Evolutionary conservation across 2,888 invertebrate genomes (phyloP), one percentile per base, ranked within the genome.

Genomic region (Mythimna loreyi): DNA sequence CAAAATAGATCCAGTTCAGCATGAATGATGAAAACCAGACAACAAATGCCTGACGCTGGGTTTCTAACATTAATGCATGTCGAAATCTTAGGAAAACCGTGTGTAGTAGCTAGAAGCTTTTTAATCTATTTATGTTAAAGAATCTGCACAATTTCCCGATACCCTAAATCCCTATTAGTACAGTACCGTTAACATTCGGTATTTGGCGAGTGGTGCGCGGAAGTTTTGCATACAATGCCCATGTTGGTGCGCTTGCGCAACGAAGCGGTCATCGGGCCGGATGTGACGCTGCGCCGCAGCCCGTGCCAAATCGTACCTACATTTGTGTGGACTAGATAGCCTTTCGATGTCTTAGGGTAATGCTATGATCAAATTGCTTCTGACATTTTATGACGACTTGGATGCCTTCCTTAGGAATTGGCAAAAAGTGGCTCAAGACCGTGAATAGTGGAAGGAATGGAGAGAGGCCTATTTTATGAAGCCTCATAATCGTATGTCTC

Each of bases 141-240:
- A 61, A 53, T 59, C 9, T 52, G n/a, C 33, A 30, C 60, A 30
- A 62, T 50, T 58, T 72, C 57, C 53, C 57, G 28, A 70, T 63
- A 70, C 47, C 64, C 68, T 70, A 67, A 76, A 76, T 74, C 69
- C 72, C 60, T 80, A 81, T 78, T 85, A 83, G 77, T 75, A 75
- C 57, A 80, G 72, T 90, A 87, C 91, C 89, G 91, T 90, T 91
- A 91, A 76, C 74, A 81, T 82, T 90, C 88, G 91, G 92, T 91
- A 92, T 94, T 94, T 91, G 93, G 92, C 90, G 86, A 87, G 84
- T 82, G 86, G 83, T 86, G 88, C 87, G 86, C 87, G 78, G 70
- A 76, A 87, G 90, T 91, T 95, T 96, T 93, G 94, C 95, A 95
- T 95, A 96, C 95, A 95, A 95, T 95, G 93, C 91, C 93, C 93